Evolutionary conservation across 1,140 invertebrate genomes (phyloP), one percentile per base, ranked within the genome.

Genomic region (Nasonia giraulti): DNA sequence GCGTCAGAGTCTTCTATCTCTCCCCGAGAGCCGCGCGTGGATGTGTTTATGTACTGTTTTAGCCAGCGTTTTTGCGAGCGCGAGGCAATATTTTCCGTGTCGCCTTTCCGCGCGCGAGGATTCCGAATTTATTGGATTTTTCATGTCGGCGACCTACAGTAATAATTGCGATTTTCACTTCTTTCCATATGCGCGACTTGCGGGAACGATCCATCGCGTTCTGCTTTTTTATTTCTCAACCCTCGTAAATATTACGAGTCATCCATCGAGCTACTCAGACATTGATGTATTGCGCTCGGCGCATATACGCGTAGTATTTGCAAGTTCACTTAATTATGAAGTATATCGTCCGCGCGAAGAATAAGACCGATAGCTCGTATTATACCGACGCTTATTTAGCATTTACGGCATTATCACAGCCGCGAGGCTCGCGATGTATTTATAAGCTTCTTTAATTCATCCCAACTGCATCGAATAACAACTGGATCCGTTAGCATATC

Each of bases 311-410:
- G 27, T 27, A 27, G 27, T 33, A 75, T 75, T 40, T 40, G 73
- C 73, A 40, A 40, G 14, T 75, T 75, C 73, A 40, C 73, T 40
- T 75, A 44, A 75, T 75, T 75, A 75, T 75, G 73, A 71, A 71
- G 68, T 71, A 71, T 31, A 71, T 71, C 68, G 27, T 27, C 27
- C 27, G 27, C 31, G 10, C 27, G 55, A 4, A 20, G 17, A n/a
- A 62, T 2, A 37, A 37, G 17, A 62, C 55, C 20, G 17, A 62
- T 62, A 62, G 55, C 55, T 62, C 20, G n/a, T 8, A 11, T 7
- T 8, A 37, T 6, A 37, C 20, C 14, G 55, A 62, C 55, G 55
- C 17, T 62, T 62, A 62, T 17, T 14, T 50, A 50, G 47, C 47
- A 17, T 62, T 62, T n/a, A 62, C 5, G 5, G 33, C 5, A 37